phyloP scores from a whole-genome alignment of 2,113 vertebrate genomes.

The Gorsachius goisagi region DNA sequence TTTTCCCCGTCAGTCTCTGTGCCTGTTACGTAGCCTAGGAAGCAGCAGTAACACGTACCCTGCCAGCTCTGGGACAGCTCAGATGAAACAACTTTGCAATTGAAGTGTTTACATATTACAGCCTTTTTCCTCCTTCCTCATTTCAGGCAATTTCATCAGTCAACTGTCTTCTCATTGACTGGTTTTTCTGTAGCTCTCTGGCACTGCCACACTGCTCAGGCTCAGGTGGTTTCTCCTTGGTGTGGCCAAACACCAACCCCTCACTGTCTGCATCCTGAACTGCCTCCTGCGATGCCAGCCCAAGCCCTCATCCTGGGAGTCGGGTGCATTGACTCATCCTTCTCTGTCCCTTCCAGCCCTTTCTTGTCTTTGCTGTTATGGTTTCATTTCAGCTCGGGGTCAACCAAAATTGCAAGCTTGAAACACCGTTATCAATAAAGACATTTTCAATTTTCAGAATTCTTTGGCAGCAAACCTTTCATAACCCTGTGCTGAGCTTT shows the following conservation, averaged over 20 bases:
- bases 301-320: neutral
- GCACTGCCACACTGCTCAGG: neutral
- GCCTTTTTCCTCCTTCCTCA: neutral
- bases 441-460: neutral
- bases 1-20: neutral
- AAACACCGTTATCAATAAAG: neutral
- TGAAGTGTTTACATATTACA: neutral
- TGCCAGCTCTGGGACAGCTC: neutral
- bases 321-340: accelerated
- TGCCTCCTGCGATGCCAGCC: neutral
- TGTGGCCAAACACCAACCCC: neutral
- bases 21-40: neutral
- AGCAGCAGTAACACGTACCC: neutral
- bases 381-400: neutral
- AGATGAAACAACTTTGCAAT: neutral
- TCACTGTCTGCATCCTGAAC: neutral
- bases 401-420: neutral
- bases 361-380: neutral
- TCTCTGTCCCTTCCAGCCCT: neutral
- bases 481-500: neutral
- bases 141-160: neutral
- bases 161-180: neutral
- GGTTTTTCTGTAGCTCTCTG: neutral
- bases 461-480: neutral
- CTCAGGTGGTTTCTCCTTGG: neutral